Evolutionary conservation across 2,888 invertebrate genomes (phyloP).

Genomic region (Athalia rosae): DNA sequence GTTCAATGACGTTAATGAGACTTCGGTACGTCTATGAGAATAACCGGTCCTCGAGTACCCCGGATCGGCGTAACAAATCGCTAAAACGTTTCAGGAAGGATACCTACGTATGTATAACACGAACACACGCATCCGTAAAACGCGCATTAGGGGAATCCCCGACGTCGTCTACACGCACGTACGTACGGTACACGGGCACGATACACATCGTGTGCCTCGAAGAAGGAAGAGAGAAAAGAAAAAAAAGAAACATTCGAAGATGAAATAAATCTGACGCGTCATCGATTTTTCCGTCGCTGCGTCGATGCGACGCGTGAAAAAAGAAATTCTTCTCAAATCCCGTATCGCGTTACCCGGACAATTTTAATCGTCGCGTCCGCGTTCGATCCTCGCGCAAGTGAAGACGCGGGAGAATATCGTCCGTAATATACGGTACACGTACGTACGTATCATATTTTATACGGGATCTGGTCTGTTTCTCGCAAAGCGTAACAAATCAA

Average conservation of each 20-base stretch:
- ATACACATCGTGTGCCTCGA: not conserved
- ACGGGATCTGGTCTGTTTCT: not conserved
- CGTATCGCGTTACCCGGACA: too few species aligned
- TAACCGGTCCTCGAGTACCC: not conserved
- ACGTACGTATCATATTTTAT: too few species aligned
- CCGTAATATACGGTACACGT: too few species aligned
- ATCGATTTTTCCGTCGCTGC: too few species aligned
- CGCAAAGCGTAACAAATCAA: slow-evolving; percentile 40
- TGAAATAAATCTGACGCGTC: not conserved
- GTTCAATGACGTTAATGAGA: slow-evolving; percentile 71
- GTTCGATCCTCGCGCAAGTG: too few species aligned
- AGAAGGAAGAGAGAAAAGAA: not conserved
- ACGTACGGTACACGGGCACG: not conserved
- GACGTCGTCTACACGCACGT: not conserved
- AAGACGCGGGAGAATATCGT: too few species aligned
- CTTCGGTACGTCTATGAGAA: slow-evolving; percentile 56
- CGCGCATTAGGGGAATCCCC: not conserved
- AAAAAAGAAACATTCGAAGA: not conserved
- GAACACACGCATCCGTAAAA: too few species aligned
- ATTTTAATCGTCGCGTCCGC: too few species aligned
- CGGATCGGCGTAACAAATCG: slow-evolving; percentile 21
- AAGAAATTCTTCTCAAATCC: too few species aligned
- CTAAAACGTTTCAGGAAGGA: slow-evolving; percentile 9
- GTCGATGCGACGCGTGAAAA: too few species aligned
- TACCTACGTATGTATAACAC: not conserved